Percentiles rank a stretch among this genome's conserved stretches.
These are phyloP conservation scores for Sepioteuthis lessoniana DNA, from an alignment of 2,888 invertebrate species.

Conservation along the genomic window DNA sequence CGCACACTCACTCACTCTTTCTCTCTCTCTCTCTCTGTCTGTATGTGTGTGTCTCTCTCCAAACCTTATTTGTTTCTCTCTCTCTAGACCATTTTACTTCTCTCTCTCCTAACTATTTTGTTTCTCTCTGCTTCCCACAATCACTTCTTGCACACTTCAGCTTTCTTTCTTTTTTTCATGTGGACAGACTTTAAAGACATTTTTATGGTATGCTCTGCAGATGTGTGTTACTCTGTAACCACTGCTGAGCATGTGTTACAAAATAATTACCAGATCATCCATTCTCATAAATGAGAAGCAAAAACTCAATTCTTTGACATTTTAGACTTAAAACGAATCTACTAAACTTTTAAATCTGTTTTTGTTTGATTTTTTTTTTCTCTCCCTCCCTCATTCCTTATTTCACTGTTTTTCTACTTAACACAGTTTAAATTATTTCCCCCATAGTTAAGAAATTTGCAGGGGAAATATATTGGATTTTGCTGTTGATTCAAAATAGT, in stretches of 20 bases:
- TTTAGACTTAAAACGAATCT: background rate
- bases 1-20: too few species aligned
- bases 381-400: background rate
- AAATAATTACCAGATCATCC: background rate
- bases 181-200: background rate
- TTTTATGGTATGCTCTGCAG: background rate
- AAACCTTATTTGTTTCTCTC: too few species aligned
- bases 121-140: too few species aligned
- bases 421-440: background rate
- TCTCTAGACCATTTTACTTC: too few species aligned
- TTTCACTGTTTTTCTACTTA: constrained; percentile 7
- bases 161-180: background rate
- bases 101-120: too few species aligned
- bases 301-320: constrained; percentile 35
- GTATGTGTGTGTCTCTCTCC: too few species aligned
- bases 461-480: background rate
- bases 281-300: background rate
- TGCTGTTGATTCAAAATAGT: background rate
- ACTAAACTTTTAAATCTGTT: background rate
- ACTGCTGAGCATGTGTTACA: background rate
- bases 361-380: background rate
- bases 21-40: too few species aligned
- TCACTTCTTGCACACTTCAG: too few species aligned
- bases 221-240: background rate
- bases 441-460: background rate